Base-by-base conservation (phyloP, 2,113 vertebrate species). In the Pseudorasbora parva region DNA sequence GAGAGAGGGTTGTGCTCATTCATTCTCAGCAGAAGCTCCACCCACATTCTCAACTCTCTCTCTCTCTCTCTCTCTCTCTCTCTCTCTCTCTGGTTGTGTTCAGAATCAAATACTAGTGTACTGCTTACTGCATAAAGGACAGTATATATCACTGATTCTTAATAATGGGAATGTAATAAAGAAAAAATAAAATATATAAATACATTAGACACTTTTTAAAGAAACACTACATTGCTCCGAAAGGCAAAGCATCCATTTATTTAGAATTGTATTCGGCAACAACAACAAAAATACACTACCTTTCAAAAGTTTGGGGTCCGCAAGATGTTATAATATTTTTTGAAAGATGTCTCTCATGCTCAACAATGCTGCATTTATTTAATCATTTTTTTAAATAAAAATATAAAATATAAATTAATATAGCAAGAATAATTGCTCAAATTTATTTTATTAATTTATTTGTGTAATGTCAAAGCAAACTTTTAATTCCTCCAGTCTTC, bases 11-110 rank as follows among this genome's bases (percentile, higher is more conserved):
- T 57, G 49, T 62, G 54, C 59, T 43, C 27, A 75, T 69, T 66
- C 30, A 60, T 80, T 81, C 45, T 51, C 21, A 10, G 23, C 51
- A 41, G 23, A 85, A 82, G 68, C 78, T 49, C 56, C 81, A 21
- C 82, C 81, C 21, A 56, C 17, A n/a, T 49, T 41, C 30, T 19
- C 41, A 45, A 25, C 41, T n/a, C 14, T 33, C 21, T 33, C 47
- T 11, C n/a, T 60, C 37, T n/a, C 37, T 47, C 59, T 54, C n/a
- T 47, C 8, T 45, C 9, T 30, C 45, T 21, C 41, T 60, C 33
- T 47, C 33, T 47, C 59, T 33, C 30, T 30, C 3, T 56, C 8
- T 49, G 47, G 30, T 41, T 68, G 30, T 37, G 64, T 21, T 68
- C 30, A 21, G 64, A 68, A 37, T 21, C 8, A 21, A 5, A 68